phyloP scores from a whole-genome alignment of 2,113 vertebrate genomes.

The Upupa epops region DNA sequence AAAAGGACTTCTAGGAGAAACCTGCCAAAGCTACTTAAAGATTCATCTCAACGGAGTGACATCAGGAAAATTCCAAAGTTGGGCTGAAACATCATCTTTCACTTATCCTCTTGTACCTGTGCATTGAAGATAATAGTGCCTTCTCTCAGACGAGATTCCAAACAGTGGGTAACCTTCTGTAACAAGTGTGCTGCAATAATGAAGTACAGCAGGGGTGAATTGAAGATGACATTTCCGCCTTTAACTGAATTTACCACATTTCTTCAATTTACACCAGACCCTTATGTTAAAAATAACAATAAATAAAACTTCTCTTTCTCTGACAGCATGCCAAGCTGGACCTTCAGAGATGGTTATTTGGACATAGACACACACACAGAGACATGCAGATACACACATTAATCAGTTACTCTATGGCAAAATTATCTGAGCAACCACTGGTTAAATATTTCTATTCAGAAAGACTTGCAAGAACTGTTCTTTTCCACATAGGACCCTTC shows the following conservation, averaged over 20 bases:
- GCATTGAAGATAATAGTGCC: constrained; percentile 12
- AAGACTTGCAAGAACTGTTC: neutral
- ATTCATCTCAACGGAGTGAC: neutral
- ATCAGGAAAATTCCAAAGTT: neutral
- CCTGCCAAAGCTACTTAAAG: neutral
- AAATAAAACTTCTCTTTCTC: constrained; percentile 8
- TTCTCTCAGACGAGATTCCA: neutral
- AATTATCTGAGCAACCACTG: neutral
- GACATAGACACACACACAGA: neutral
- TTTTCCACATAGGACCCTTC: neutral
- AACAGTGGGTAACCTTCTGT: constrained; percentile 49
- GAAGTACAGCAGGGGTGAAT: constrained; percentile 52
- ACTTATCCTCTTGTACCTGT: neutral
- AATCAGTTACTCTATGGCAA: neutral
- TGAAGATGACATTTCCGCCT: constrained; percentile 63
- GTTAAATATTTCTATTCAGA: neutral
- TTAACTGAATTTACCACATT: constrained; percentile 52
- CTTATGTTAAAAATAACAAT: too few species aligned
- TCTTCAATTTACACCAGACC: constrained; percentile 6
- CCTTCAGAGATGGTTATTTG: neutral
- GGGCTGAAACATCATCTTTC: neutral
- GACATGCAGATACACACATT: neutral
- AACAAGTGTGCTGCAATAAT: constrained; percentile 47
- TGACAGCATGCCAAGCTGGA: neutral
- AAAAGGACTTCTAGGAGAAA: neutral